Base-by-base conservation (phyloP, 2,888 invertebrate species). In the Aphodius granarius region DNA sequence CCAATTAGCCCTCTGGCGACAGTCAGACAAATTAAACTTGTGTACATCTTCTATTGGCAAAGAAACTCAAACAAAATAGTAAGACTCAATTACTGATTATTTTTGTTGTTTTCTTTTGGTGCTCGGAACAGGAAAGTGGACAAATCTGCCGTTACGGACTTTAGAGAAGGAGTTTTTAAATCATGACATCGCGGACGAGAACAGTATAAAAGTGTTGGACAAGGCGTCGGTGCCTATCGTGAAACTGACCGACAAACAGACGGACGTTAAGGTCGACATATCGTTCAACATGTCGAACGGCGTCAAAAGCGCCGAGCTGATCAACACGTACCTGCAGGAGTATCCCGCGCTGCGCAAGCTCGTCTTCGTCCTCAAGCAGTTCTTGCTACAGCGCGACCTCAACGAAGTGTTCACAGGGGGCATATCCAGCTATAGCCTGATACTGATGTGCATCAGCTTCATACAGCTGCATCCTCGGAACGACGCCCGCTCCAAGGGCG, bases 361-460 rank as follows among this genome's bases (percentile, higher is more conserved):
- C 85, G 98, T 99, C 84, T 94, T 99, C 89, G 97, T 99, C 78
- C 91, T 99, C 83, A 99, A 99, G 90, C 99, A 99, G 90, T 99
- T 99, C 90, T 92, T 99, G 80, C 91, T 98, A 81, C 97, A 99
- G 89, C 92, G 99, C 84, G 97, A 98, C 90, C 92, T 99, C 85
- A 99, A 99, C 89, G 99, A 99, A 91, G 99, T 99, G 84, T 99
- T 98, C 90, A 98, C 98, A 79, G 98, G 99, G 80, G 99, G 99
- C 87, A 98, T 99, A 88, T 97, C 98, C 82, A 99, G 98, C 78
- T 99, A 99, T 90, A 97, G 98, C 85, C 92, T 99, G 82, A 98
- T 99, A 87, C 93, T 99, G 81, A 97, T 99, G 95, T 96, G 97
- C 86, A 97, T 99, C 88, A 97, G 97, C 90, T 99, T 99, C 89